Evolutionary conservation across 2,797 vertebrate species (phyloP).

Genomic region (Cacajao melanocephalus): DNA sequence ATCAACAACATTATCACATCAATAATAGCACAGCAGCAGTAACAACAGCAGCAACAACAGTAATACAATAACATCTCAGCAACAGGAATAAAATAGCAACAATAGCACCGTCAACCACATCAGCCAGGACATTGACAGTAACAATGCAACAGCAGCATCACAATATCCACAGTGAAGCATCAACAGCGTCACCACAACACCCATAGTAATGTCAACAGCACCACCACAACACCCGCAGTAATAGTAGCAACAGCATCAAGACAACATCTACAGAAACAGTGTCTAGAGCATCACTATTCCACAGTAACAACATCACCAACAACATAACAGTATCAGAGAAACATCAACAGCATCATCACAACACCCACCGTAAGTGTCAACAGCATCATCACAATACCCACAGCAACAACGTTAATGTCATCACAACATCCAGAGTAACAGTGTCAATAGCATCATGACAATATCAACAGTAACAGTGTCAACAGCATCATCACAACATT

Average conservation of each 20-base stretch:
- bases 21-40: neutral
- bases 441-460: neutral
- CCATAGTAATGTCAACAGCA: neutral
- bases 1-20: neutral
- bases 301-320: neutral
- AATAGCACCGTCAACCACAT: neutral
- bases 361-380: no score
- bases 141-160: neutral
- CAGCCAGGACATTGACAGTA: neutral
- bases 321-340: neutral
- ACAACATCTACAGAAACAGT: neutral
- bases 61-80: neutral
- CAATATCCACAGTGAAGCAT: neutral
- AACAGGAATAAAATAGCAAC: neutral
- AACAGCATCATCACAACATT: neutral
- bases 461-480: neutral
- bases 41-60: no score
- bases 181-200: neutral
- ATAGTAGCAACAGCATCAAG: neutral
- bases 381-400: no score
- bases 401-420: no score
- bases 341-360: neutral
- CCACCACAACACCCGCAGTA: neutral
- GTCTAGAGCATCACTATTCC: neutral
- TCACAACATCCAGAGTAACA: no score